Conservation (phyloP, 2,797 vertebrate genomes). For the Sebastiscus albofasciatus region DNA sequence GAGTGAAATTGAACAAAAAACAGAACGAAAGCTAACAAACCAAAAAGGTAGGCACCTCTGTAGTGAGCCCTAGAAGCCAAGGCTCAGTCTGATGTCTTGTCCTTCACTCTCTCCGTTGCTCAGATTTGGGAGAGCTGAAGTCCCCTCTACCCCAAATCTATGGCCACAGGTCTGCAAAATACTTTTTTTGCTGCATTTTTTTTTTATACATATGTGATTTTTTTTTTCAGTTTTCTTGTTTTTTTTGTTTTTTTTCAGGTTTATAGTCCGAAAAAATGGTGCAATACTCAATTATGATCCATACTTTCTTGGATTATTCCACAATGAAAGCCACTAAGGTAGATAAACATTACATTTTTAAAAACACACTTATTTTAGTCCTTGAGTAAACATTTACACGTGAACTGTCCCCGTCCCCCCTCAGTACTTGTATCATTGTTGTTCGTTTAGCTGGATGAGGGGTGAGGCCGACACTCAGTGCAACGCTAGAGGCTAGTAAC, state of each 20-base stretch:
- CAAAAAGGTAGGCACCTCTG: constrained; percentile 86
- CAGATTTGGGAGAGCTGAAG: constrained; percentile 84
- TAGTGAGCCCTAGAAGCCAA: constrained; percentile 79
- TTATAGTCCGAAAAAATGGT: constrained; percentile 89
- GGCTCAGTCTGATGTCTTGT: constrained; percentile 76
- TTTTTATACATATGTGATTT: constrained; percentile 77
- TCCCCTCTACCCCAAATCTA: constrained; percentile 88
- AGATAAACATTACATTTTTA: constrained; percentile 93
- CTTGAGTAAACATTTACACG: constrained; percentile 99
- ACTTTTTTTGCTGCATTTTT: constrained; percentile 81
- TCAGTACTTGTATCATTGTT: constrained; percentile 81
- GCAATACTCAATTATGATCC: constrained; percentile 94
- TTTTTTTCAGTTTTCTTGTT: constrained; percentile 65
- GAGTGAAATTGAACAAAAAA: constrained; percentile 59
- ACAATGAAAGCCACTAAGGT: constrained; percentile 98
- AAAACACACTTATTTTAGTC: constrained; percentile 94
- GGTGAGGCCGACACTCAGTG: constrained; percentile 94
- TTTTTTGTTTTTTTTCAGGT: constrained; percentile 59
- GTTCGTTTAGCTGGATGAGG: constrained; percentile 90
- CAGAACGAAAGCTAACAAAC: constrained; percentile 73
- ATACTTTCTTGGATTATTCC: constrained; percentile 92
- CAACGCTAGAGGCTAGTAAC: constrained; percentile 97
- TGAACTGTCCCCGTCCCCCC: constrained; percentile 93
- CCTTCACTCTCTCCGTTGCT: constrained; percentile 69
- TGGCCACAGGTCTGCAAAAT: constrained; percentile 92